These are phyloP conservation scores for Penaeus chinensis DNA, from an alignment of 1,140 invertebrate species.

Conservation along the genomic window DNA sequence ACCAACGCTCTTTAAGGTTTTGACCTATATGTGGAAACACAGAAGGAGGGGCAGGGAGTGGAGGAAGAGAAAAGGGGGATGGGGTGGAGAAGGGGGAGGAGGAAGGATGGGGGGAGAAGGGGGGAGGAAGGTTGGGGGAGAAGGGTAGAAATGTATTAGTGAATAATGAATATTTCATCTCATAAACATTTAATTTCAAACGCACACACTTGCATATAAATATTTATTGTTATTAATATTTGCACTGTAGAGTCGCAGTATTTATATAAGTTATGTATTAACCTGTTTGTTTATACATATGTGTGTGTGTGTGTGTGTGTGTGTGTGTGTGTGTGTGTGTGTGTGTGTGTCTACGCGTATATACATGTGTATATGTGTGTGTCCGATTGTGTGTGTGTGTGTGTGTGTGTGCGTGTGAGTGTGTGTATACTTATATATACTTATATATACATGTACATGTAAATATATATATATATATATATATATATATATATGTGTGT, in stretches of 20 bases:
- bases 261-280: background rate
- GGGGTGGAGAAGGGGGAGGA: background rate
- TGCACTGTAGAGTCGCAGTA: background rate
- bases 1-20: conserved; percentile 69
- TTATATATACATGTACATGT: no score
- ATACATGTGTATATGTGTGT: background rate
- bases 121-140: no score
- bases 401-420: no score
- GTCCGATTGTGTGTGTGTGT: no score
- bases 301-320: no score
- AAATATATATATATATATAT: no score
- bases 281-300: background rate
- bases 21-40: conserved; percentile 64
- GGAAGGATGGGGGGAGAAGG: background rate
- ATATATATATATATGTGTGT: no score
- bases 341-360: conserved; percentile 2
- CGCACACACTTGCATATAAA: background rate
- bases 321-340: conserved; percentile 1
- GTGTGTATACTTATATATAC: no score
- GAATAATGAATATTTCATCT: background rate
- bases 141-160: no score
- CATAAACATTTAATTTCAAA: background rate
- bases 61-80: background rate
- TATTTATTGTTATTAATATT: no score
- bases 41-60: background rate